Conservation (phyloP, 2,888 invertebrate species). For the Dromius quadrimaculatus region DNA sequence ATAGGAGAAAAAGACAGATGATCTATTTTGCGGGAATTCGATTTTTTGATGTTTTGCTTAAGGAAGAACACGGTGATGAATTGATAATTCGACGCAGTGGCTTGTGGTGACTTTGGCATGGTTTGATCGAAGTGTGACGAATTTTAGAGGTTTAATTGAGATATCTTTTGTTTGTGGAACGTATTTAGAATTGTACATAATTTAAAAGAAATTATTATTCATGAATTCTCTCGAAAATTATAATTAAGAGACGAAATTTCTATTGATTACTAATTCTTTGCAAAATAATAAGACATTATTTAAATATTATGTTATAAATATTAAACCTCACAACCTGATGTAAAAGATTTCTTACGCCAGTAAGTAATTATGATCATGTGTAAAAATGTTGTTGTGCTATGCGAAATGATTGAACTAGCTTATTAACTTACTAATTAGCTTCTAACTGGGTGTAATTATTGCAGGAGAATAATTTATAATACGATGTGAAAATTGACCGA, state of each 20-base stretch:
- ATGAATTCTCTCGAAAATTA: too few species aligned
- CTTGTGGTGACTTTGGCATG: constrained; percentile 1
- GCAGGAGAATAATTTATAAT: constrained; percentile 38
- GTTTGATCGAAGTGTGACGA: constrained; percentile 4
- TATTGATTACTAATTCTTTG: too few species aligned
- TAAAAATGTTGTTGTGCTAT: constrained; percentile 5
- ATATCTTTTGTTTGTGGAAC: background rate
- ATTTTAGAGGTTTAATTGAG: background rate
- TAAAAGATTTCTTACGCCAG: too few species aligned
- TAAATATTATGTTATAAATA: too few species aligned
- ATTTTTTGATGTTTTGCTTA: constrained; percentile 5
- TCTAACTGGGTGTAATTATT: constrained; percentile 39
- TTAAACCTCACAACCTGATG: too few species aligned
- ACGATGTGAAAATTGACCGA: constrained; percentile 44
- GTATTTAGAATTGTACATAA: too few species aligned
- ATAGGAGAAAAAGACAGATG: constrained; percentile 10
- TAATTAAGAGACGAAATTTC: too few species aligned
- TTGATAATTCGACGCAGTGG: constrained; percentile 25
- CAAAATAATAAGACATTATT: too few species aligned
- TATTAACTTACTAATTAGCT: constrained; percentile 43
- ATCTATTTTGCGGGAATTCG: constrained; percentile 13
- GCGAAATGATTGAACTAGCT: constrained; percentile 19
- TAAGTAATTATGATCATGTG: constrained; percentile 6
- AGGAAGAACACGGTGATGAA: constrained; percentile 1
- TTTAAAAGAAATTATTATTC: too few species aligned